These are phyloP conservation scores for Catalaphyllia jardinei DNA, from an alignment of 64 coral and sea anemone species.

Conservation along the genomic window DNA sequence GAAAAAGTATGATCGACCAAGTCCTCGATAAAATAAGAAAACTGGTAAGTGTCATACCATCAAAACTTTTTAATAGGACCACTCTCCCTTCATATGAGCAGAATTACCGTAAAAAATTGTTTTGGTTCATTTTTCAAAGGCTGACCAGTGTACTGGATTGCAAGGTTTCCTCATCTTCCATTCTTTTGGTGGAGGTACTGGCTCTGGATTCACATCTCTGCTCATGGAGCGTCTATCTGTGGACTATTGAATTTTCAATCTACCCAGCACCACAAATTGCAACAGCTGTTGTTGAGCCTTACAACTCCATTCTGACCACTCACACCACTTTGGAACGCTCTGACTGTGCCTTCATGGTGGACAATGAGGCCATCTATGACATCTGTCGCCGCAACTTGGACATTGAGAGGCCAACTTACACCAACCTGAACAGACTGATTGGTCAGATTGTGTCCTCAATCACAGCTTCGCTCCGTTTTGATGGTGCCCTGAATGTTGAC, in stretches of 20 bases:
- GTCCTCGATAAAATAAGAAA: constrained; percentile 40
- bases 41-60: background rate
- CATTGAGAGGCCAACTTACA: constrained; percentile 27
- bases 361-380: constrained; percentile 39
- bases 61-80: background rate
- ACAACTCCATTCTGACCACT: constrained; percentile 54
- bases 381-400: constrained; percentile 31
- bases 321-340: constrained; percentile 31
- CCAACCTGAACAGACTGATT: constrained; percentile 39
- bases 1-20: constrained; percentile 20
- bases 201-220: constrained; percentile 16
- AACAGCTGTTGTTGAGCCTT: constrained; percentile 43
- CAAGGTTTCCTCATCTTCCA: constrained; percentile 58
- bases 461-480: constrained; percentile 33
- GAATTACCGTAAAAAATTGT: too few relatives aligned
- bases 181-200: constrained; percentile 42
- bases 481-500: constrained; percentile 30
- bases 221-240: constrained; percentile 33
- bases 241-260: constrained; percentile 36
- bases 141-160: constrained; percentile 27
- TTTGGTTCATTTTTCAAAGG: constrained; percentile 11
- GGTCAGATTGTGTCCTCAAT: constrained; percentile 41
- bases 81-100: background rate
- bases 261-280: constrained; percentile 46
- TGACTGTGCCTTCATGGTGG: constrained; percentile 44